These are phyloP conservation scores for Drosophila borborema DNA, from an alignment of 2,888 invertebrate genomes.

Conservation along the genomic window DNA sequence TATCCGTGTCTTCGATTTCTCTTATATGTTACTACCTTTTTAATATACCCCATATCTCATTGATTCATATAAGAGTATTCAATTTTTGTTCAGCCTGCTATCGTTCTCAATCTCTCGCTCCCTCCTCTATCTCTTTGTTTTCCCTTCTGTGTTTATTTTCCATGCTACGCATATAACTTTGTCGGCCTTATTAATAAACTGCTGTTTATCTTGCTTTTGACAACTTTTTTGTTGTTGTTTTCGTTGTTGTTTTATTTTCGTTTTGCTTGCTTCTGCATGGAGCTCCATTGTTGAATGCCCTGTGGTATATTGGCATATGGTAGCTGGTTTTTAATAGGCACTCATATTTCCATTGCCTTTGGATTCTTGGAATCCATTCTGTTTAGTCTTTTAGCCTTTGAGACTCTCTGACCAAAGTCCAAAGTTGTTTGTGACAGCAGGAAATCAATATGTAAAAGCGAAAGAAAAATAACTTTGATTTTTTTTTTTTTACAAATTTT, in stretches of 20 bases:
- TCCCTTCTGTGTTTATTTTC: constrained; percentile 49
- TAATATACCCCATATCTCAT: neutral
- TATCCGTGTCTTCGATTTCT: neutral
- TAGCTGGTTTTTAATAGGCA: constrained; percentile 62
- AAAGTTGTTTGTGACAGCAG: constrained; percentile 17
- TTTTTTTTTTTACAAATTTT: constrained; percentile 9
- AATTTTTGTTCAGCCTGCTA: neutral
- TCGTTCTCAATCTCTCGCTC: neutral
- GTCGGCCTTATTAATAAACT: constrained; percentile 58
- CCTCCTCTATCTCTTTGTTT: neutral
- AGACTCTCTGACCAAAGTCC: constrained; percentile 6
- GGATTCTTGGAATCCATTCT: constrained; percentile 4
- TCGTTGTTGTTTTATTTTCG: constrained; percentile 2
- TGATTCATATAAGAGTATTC: constrained; percentile 32
- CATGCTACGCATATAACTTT: constrained; percentile 35
- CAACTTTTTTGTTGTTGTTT: constrained; percentile 27
- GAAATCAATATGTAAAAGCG: constrained; percentile 17
- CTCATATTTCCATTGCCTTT: constrained; percentile 38
- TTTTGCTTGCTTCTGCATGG: constrained; percentile 1
- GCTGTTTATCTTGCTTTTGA: constrained; percentile 61
- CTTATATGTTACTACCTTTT: neutral
- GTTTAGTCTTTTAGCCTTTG: constrained; percentile 1
- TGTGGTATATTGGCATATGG: constrained; percentile 63
- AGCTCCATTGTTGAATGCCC: constrained; percentile 49
- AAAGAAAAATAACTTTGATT: constrained; percentile 22